Conservation (phyloP, 2,113 vertebrate genomes). For the Laticauda colubrina region DNA sequence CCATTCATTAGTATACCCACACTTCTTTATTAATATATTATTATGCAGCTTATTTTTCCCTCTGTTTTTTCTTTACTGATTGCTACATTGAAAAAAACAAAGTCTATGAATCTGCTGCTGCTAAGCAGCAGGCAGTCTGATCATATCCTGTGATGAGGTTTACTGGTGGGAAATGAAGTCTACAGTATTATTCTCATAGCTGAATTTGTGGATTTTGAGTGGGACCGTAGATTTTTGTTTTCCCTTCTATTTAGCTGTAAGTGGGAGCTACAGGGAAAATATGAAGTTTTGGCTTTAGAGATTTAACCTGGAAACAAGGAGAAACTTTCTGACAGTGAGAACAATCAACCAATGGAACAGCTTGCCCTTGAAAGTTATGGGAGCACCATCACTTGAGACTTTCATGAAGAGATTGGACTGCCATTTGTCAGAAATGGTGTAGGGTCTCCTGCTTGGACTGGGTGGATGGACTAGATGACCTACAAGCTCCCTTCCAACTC, state of each 20-base stretch:
- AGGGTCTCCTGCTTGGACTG: no score
- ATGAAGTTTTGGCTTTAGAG: not conserved
- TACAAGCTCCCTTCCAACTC: no score
- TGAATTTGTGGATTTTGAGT: not conserved
- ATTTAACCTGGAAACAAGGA: no score
- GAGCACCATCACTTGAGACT: no score
- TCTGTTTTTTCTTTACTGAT: not conserved
- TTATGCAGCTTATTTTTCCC: not conserved
- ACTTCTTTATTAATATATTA: not conserved
- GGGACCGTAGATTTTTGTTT: not conserved
- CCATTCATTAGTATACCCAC: not conserved
- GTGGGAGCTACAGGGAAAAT: not conserved
- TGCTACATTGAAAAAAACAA: not conserved
- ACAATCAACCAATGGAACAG: no score
- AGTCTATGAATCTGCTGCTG: not conserved
- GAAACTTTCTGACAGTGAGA: no score
- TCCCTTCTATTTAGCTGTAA: not conserved
- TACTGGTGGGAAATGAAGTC: not conserved
- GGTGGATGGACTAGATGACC: no score
- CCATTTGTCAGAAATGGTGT: no score
- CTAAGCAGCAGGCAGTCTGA: not conserved
- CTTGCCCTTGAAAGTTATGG: no score
- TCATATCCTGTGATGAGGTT: not conserved
- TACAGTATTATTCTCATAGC: not conserved
- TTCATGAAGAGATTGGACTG: no score